A percentile compares a stretch with the other conserved stretches of the same genome.
Evolutionary conservation across 2,888 invertebrate genomes (phyloP).

Genomic region (Tricholauxania praeusta): DNA sequence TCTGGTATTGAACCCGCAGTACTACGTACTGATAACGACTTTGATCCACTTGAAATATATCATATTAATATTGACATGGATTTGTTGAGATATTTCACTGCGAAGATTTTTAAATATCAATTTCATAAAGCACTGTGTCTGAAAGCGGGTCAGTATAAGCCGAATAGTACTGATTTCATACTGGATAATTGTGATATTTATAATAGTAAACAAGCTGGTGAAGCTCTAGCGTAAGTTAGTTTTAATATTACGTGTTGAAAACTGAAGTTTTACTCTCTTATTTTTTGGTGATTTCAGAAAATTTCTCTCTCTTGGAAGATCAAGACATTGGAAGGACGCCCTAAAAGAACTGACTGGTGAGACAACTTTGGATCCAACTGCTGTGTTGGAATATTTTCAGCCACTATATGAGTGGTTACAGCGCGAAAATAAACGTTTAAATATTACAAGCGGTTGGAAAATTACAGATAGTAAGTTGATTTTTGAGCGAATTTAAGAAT

Average conservation of each 20-base stretch:
- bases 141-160: conserved; percentile 82
- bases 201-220: conserved; percentile 83
- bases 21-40: conserved; percentile 74
- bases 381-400: conserved; percentile 83
- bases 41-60: conserved; percentile 82
- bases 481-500: neutral
- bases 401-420: conserved; percentile 82
- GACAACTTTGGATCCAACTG: conserved; percentile 79
- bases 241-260: neutral
- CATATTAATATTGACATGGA: conserved; percentile 79
- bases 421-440: conserved; percentile 77
- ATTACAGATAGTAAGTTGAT: conserved; percentile 60
- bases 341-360: conserved; percentile 83
- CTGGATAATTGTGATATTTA: conserved; percentile 90
- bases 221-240: conserved; percentile 71
- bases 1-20: conserved; percentile 78
- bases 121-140: conserved; percentile 79
- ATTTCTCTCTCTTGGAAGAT: conserved; percentile 78
- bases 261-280: no score
- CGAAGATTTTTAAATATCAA: conserved; percentile 84
- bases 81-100: conserved; percentile 78
- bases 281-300: conserved; percentile 66
- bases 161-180: conserved; percentile 74
- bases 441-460: conserved; percentile 75
- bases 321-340: conserved; percentile 83